Conservation (phyloP, 1,140 invertebrate genomes). For the Aleiodes sp. region DNA sequence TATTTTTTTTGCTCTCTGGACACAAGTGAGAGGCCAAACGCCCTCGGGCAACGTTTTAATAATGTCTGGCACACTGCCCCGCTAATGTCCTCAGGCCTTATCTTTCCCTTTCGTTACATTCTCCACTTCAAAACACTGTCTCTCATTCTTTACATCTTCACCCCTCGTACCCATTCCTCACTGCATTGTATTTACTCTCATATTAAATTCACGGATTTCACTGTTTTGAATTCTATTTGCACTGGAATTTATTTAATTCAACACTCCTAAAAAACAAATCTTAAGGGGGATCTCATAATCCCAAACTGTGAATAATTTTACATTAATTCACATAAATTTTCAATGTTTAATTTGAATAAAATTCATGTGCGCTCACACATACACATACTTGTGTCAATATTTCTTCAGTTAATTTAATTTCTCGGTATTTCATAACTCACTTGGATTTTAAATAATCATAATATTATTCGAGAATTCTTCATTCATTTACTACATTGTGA, state of each 20-base stretch:
- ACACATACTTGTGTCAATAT: no score
- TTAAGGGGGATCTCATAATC: background rate
- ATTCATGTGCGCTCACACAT: no score
- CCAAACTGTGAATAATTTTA: background rate
- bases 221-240: background rate
- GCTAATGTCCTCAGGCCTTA: constrained; percentile 43
- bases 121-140: no score
- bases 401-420: no score
- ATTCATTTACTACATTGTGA: no score
- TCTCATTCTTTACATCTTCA: background rate
- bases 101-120: constrained; percentile 34
- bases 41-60: constrained; percentile 53
- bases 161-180: no score
- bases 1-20: constrained; percentile 5
- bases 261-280: no score
- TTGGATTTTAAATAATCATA: no score
- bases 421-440: no score
- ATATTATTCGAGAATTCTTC: no score
- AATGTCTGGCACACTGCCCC: constrained; percentile 58
- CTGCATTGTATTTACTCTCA: constrained; percentile 27
- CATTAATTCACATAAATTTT: background rate
- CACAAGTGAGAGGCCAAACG: background rate
- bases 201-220: constrained; percentile 23
- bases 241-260: no score
- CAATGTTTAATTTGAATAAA: background rate